Conservation (phyloP, 2,797 vertebrate genomes). For the Rhinogobio ventralis region DNA sequence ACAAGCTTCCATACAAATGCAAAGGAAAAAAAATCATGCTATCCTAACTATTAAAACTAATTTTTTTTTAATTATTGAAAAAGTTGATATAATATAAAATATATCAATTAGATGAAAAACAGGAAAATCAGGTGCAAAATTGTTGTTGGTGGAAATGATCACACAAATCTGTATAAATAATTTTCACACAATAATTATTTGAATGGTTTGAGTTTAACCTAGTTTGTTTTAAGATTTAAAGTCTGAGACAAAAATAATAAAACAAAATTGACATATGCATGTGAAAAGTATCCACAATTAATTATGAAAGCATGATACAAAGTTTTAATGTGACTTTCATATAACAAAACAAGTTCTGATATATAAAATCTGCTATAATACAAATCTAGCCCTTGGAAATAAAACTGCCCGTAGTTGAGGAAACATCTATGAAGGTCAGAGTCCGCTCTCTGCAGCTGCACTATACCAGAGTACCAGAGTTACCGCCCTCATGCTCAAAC, state of each 20-base stretch:
- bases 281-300: background rate
- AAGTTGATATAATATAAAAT: too few species aligned
- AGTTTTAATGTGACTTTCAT: background rate
- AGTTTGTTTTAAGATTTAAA: background rate
- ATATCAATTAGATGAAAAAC: too few species aligned
- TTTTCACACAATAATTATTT: background rate
- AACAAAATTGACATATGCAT: too few species aligned
- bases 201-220: background rate
- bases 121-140: background rate
- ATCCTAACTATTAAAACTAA: background rate
- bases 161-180: background rate
- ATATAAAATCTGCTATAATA: background rate
- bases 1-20: too few species aligned
- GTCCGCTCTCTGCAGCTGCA: slow-evolving; percentile 15
- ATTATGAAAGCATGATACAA: background rate
- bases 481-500: background rate
- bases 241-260: background rate
- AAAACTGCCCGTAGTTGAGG: background rate
- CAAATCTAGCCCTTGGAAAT: background rate
- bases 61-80: too few species aligned
- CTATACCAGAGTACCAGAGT: background rate
- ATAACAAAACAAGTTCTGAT: background rate
- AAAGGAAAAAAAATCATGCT: background rate
- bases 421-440: slow-evolving; percentile 1
- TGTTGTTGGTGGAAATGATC: background rate